These are phyloP conservation scores for Saimiri boliviensis DNA, from an alignment of 2,113 vertebrate genomes.

Conservation along the genomic window DNA sequence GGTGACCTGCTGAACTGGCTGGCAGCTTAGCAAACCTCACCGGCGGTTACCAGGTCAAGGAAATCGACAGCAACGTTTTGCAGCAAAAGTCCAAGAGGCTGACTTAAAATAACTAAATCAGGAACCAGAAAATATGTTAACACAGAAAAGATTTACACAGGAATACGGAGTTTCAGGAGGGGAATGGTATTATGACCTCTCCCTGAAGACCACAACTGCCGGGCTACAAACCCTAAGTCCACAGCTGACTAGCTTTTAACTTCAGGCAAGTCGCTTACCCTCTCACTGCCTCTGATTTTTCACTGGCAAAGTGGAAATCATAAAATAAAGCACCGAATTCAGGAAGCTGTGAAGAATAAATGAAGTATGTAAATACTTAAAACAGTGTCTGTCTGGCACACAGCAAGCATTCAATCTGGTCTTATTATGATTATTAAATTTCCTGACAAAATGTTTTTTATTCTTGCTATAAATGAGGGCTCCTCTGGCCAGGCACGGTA, in stretches of 20 bases:
- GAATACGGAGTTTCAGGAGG: not conserved
- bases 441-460: constrained; percentile 15
- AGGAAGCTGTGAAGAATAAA: not conserved
- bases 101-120: not conserved
- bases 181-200: not conserved
- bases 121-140: not conserved
- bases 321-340: not conserved
- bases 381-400: not conserved
- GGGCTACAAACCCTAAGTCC: not conserved
- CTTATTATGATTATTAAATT: not conserved
- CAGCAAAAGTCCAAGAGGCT: not conserved
- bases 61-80: not conserved
- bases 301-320: not conserved
- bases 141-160: not conserved
- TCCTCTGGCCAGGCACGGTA: no score
- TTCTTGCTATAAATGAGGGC: not conserved
- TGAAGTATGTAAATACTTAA: not conserved
- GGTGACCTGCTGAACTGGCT: not conserved
- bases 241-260: not conserved
- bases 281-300: not conserved
- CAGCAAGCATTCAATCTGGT: not conserved
- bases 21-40: not conserved
- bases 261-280: not conserved
- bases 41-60: not conserved
- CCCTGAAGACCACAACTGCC: not conserved